Evolutionary conservation across 2,797 vertebrate genomes (phyloP), one percentile per base, ranked within the genome.

Genomic region (Astyanax mexicanus): DNA sequence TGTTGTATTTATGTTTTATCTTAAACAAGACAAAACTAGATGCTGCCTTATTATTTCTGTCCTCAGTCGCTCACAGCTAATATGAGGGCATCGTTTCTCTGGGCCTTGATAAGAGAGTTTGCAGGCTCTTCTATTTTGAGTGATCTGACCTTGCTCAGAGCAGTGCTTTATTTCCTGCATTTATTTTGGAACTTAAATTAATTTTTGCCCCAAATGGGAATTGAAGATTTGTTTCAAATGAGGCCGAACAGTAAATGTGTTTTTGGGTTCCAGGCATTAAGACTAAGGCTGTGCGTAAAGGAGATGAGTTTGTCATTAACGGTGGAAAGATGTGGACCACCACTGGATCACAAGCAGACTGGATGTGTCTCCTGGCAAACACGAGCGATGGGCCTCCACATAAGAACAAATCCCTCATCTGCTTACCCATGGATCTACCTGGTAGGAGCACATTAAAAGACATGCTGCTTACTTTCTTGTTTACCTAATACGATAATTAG

Each of bases 271-370:
- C n/a, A 96, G 95, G 79, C 81, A 95, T 95, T 74, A 90, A 88
- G 84, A 96, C 93, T 0, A 95, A 86, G 19, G 95, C 95, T 0
- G 91, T 94, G 77, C 93, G 81, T 70, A 91, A 94, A 80, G 93
- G 92, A 0, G 84, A 93, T 44, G 94, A 96, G 3, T 94, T 90
- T 8, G 77, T 96, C 45, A 92, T 95, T 79, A 95, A 92, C 15
- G 94, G 94, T 0, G 91, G 95, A 0, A 96, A 96, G 86, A 96
- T 95, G 94, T 96, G 95, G 95, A 95, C 90, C 37, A 95, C 94
- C 0, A 94, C 81, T 0, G 91, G 94, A 0, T 88, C 88, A 62
- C 93, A 95, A 84, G 95, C 93, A 0, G 94, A 97, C 84, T 95
- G 94, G 93, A 95, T 96, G 92, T 95, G 94, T 82, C 90, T 96